These are phyloP conservation scores for Leptinotarsa undecemlineata DNA, from an alignment of 1,140 invertebrate genomes.

Conservation along the genomic window DNA sequence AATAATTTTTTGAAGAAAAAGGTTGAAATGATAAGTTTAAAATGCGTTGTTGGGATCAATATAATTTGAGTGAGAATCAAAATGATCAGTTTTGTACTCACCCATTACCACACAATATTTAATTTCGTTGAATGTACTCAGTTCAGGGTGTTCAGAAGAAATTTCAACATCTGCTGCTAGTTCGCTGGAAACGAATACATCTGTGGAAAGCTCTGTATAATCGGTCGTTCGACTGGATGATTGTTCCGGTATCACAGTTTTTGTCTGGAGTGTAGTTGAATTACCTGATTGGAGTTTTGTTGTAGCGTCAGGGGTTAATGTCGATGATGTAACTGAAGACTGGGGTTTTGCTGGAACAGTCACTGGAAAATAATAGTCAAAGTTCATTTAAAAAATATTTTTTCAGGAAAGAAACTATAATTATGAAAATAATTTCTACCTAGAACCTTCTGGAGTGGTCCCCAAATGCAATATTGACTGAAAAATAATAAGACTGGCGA, in stretches of 20 bases:
- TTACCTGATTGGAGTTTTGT: not conserved
- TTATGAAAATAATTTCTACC: too few relatives aligned
- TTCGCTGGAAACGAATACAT: constrained; percentile 18
- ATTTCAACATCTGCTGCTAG: not conserved
- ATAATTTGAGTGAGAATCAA: too few relatives aligned
- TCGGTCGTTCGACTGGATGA: constrained; percentile 13
- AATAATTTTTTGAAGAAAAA: too few relatives aligned
- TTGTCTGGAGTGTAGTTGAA: not conserved
- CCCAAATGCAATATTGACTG: too few relatives aligned
- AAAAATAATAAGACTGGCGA: too few relatives aligned
- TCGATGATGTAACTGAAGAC: constrained; percentile 8
- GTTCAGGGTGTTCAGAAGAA: not conserved
- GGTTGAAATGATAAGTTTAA: too few relatives aligned
- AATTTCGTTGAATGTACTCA: constrained; percentile 23
- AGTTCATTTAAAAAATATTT: too few relatives aligned
- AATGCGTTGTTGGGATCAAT: too few relatives aligned
- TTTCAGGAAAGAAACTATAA: too few relatives aligned
- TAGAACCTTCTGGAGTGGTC: too few relatives aligned
- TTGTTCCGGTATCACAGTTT: not conserved
- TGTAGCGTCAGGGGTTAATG: constrained; percentile 2
- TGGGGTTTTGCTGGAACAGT: constrained; percentile 31
- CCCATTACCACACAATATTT: constrained; percentile 37
- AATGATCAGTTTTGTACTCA: constrained; percentile 15
- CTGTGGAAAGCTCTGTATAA: constrained; percentile 16
- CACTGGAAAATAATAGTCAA: constrained; percentile 24